Conservation (phyloP, 2,113 vertebrate genomes). For the Cyrtonyx montezumae region DNA sequence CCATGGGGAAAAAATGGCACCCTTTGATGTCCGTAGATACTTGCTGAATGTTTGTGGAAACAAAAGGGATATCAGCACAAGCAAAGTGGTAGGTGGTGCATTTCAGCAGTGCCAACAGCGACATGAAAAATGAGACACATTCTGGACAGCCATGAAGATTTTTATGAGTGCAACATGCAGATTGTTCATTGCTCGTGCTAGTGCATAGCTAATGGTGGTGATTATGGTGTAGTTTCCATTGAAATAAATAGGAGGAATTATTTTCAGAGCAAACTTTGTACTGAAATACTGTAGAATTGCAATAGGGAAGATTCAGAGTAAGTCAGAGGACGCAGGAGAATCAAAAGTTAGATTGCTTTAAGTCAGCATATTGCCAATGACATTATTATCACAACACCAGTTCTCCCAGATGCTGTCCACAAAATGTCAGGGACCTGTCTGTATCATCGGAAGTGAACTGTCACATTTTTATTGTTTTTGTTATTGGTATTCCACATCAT, state of each 20-base stretch:
- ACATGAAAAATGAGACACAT: too few relatives aligned
- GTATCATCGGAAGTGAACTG: neutral
- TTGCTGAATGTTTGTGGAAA: neutral
- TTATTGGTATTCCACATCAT: too few relatives aligned
- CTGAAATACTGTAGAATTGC: neutral
- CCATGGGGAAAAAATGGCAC: neutral
- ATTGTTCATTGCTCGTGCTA: neutral
- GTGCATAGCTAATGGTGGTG: neutral
- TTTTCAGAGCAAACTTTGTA: neutral
- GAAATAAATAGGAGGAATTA: too few relatives aligned
- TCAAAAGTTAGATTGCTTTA: neutral
- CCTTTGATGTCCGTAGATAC: neutral
- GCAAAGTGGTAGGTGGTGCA: neutral
- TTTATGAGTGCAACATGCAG: neutral
- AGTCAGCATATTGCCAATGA: neutral
- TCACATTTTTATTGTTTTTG: too few relatives aligned
- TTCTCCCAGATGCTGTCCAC: neutral
- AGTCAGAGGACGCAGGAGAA: neutral
- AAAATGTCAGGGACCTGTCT: neutral
- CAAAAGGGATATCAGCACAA: neutral
- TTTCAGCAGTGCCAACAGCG: neutral
- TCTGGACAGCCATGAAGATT: neutral
- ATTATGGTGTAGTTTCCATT: neutral
- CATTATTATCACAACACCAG: neutral
- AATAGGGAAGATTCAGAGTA: neutral